Percentiles rank a stretch among this genome's conserved stretches.
phyloP scores from a whole-genome alignment of 2,113 vertebrate species.

The Nibea albiflora region DNA sequence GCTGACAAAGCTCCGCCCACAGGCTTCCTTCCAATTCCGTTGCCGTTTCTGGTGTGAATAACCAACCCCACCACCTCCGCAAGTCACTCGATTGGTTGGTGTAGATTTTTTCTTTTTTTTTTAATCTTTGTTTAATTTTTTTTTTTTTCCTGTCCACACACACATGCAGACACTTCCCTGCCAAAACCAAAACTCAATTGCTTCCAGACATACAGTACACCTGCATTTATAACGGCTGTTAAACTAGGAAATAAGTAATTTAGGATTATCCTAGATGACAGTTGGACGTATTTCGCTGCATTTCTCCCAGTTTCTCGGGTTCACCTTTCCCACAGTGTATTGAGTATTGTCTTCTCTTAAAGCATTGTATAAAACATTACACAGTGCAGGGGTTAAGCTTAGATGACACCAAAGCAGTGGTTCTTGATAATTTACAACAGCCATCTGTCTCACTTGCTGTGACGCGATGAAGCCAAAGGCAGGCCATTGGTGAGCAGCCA shows the following conservation, averaged over 20 bases:
- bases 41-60: slow-evolving; percentile 27
- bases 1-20: slow-evolving; percentile 37
- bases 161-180: neutral
- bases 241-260: slow-evolving; percentile 16
- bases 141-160: neutral
- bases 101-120: neutral
- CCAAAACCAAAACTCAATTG: neutral
- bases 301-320: slow-evolving; percentile 13
- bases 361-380: slow-evolving; percentile 28
- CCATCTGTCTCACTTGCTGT: slow-evolving; percentile 59
- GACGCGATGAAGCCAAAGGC: slow-evolving; percentile 53
- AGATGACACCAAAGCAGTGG: slow-evolving; percentile 50
- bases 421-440: slow-evolving; percentile 52
- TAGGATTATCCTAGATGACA: slow-evolving; percentile 18
- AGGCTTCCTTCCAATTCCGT: slow-evolving; percentile 3
- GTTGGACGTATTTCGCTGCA: slow-evolving; percentile 12
- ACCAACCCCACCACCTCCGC: slow-evolving; percentile 14
- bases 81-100: neutral
- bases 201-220: slow-evolving; percentile 1
- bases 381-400: slow-evolving; percentile 30
- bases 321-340: slow-evolving; percentile 31
- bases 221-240: neutral
- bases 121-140: slow-evolving; percentile 2
- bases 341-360: neutral
- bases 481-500: slow-evolving; percentile 20